Base-by-base conservation (phyloP, 1,140 invertebrate species). In the Drosophila oshimai region DNA sequence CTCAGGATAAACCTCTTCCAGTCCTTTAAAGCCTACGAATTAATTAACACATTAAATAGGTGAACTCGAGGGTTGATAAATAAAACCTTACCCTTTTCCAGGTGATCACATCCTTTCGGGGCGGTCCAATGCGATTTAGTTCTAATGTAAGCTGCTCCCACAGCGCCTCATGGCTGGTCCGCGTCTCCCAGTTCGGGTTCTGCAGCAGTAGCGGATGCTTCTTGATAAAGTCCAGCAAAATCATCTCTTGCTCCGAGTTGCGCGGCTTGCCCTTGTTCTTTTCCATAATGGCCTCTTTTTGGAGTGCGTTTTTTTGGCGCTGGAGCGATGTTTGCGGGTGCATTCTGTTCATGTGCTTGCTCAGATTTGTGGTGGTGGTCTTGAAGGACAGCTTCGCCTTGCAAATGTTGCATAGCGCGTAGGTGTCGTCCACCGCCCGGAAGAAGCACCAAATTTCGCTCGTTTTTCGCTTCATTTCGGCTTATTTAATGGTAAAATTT, bases 361-460 rank as follows among this genome's bases (percentile, higher is more conserved):
- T 86, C 18, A 86, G 42, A 33, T 86, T 86, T 3, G 80, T 86
- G 18, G 80, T 86, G 10, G 80, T 86, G 6, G 80, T 86, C 50
- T 86, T 86, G 34, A 76, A 86, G 3, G 81, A 87, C 0, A 86
- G 53, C 49, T 86, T 86, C 0, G 80, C 80, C 15, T 86, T 76
- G 72, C 80, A 86, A 17, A 86, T 86, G 37, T 86, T 86, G 42
- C 80, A 86, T 4, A 86, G 18, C 2, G 80, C 80, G 45, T 42
- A 86, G 6, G 81, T 86, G 37, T 86, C 80, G 9, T 86, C 80
- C 7, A 86, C 62, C 1, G 80, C 81, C 5, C 76, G 49, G 41
- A 86, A 86, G 26, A 86, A 87, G 33, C 49, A 75, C 80, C 80
- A 86, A 24, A 86, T 87, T 55, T 86, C 81, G 28, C 80, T 86